Evolutionary conservation across 2,797 vertebrate species (phyloP).

Genomic region (Eutrigla gurnardus): DNA sequence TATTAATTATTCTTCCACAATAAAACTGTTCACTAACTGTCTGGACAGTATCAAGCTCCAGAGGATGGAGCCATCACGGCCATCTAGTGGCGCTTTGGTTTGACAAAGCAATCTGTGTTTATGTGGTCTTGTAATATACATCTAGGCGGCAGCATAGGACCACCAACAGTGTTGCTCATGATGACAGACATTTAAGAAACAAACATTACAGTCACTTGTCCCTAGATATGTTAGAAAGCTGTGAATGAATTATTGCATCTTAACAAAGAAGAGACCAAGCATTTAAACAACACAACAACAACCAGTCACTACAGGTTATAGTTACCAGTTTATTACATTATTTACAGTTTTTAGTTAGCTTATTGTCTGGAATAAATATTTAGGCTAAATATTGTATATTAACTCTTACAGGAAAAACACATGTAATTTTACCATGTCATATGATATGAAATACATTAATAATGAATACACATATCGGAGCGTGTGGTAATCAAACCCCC

Average conservation of each 20-base stretch:
- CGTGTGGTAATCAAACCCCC: too few relatives aligned
- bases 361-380: not conserved
- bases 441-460: not conserved
- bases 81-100: conserved; percentile 44
- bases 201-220: not conserved
- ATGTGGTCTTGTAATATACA: too few relatives aligned
- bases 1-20: too few relatives aligned
- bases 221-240: not conserved
- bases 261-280: too few relatives aligned
- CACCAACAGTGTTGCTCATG: not conserved
- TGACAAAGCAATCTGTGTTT: not conserved
- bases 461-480: not conserved
- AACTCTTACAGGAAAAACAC: not conserved
- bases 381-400: too few relatives aligned
- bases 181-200: not conserved
- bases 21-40: conserved; percentile 2
- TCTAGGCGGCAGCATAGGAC: conserved; percentile 30
- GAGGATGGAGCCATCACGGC: not conserved
- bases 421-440: not conserved
- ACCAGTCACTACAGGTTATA: not conserved
- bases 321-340: not conserved
- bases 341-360: not conserved
- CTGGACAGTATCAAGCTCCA: not conserved
- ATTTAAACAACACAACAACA: not conserved
- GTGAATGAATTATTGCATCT: not conserved